Evolutionary conservation across 2,888 invertebrate genomes (phyloP).

Genomic region (Nymphalis polychloros): DNA sequence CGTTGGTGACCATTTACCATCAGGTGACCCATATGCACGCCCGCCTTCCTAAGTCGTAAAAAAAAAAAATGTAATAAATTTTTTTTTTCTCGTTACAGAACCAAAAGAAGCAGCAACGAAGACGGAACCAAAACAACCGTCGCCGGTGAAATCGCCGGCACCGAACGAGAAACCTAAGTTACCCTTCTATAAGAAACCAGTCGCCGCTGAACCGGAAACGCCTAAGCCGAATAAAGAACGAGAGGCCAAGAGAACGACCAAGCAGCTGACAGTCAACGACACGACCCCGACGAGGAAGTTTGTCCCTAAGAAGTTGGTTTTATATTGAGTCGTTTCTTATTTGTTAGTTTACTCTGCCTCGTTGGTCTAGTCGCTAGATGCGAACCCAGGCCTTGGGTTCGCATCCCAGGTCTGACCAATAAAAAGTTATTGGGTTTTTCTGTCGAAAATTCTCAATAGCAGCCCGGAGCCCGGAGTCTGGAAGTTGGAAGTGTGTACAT

Average conservation of each 20-base stretch:
- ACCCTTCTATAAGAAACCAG: not conserved
- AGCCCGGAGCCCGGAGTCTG: too few relatives aligned
- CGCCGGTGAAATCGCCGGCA: not conserved
- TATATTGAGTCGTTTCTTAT: constrained; percentile 1
- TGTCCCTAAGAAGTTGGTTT: constrained; percentile 56
- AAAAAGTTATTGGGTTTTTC: too few relatives aligned
- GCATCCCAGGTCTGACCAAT: too few relatives aligned
- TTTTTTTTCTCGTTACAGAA: too few relatives aligned
- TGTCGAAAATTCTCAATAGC: too few relatives aligned
- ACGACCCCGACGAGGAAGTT: constrained; percentile 40
- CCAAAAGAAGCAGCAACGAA: not conserved
- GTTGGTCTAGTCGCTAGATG: too few relatives aligned
- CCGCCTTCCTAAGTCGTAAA: too few relatives aligned
- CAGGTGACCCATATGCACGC: too few relatives aligned
- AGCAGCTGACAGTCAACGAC: constrained; percentile 34
- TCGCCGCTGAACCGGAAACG: not conserved
- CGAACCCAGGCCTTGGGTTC: too few relatives aligned
- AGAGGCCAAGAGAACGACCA: constrained; percentile 6
- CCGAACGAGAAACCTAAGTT: not conserved
- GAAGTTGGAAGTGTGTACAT: too few relatives aligned
- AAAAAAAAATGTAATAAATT: too few relatives aligned
- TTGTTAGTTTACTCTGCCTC: not conserved
- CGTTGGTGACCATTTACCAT: too few relatives aligned
- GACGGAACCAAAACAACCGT: not conserved
- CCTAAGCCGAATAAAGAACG: constrained; percentile 5